Evolutionary conservation across 2,888 invertebrate species (phyloP).

Genomic region (Subacronicta megacephala): DNA sequence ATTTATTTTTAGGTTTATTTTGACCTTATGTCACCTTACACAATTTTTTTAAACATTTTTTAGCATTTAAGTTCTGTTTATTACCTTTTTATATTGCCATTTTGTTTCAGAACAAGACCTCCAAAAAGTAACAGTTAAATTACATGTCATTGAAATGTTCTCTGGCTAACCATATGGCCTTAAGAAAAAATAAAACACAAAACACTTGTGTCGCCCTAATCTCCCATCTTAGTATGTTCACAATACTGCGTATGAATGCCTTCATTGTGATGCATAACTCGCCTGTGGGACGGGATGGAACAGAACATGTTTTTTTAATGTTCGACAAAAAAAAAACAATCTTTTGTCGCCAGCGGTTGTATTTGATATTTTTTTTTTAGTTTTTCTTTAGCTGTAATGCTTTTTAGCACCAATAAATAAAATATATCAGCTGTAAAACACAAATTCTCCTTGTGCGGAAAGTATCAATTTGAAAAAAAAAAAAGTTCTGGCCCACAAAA

Average conservation of each 20-base stretch:
- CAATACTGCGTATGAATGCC: constrained; percentile 59
- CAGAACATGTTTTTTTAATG: constrained; percentile 43
- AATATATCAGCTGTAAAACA: no score
- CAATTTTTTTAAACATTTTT: no score
- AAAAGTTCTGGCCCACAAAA: no score
- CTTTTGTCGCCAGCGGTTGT: constrained; percentile 1
- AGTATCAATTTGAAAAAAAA: no score
- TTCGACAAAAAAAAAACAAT: constrained; percentile 6
- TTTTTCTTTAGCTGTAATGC: no score
- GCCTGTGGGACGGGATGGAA: constrained; percentile 50
- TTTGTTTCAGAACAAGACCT: constrained; percentile 13
- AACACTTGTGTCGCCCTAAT: constrained; percentile 47
- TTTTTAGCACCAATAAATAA: no score
- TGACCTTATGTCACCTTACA: no score
- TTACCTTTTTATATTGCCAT: constrained; percentile 8
- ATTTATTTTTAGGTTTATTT: no score
- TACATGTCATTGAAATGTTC: constrained; percentile 31
- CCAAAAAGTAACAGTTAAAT: constrained; percentile 1
- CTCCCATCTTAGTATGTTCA: constrained; percentile 42
- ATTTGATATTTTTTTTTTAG: no score
- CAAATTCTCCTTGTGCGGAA: no score
- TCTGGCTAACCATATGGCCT: constrained; percentile 15
- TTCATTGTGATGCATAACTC: constrained; percentile 67
- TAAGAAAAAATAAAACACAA: constrained; percentile 20
- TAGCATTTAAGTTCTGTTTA: no score